These are phyloP conservation scores for Solenopsis fugax DNA, from an alignment of 1,140 invertebrate species.

Conservation along the genomic window DNA sequence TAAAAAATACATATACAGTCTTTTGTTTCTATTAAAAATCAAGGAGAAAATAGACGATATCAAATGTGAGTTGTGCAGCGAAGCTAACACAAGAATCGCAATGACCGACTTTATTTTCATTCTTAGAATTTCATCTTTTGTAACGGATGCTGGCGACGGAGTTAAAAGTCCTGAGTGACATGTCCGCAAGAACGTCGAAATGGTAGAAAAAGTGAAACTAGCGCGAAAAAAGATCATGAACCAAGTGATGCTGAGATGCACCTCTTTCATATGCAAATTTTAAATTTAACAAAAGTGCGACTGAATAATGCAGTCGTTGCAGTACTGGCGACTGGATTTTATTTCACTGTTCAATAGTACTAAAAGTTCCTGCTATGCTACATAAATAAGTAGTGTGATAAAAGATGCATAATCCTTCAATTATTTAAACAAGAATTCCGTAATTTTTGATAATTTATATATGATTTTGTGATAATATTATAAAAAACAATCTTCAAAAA, in stretches of 20 bases:
- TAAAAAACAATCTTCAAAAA: neutral
- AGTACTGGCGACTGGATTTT: constrained; percentile 75
- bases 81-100: neutral
- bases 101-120: neutral
- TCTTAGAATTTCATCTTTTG: constrained; percentile 28
- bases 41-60: neutral
- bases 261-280: constrained; percentile 82
- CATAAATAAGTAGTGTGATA: neutral
- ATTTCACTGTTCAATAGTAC: constrained; percentile 73
- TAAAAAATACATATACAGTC: neutral
- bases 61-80: neutral
- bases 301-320: constrained; percentile 74
- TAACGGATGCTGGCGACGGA: constrained; percentile 17
- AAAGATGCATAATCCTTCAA: neutral
- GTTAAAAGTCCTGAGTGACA: constrained; percentile 45
- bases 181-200: neutral
- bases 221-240: constrained; percentile 76
- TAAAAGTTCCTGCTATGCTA: neutral
- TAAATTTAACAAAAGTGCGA: constrained; percentile 78
- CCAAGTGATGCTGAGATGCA: constrained; percentile 57
- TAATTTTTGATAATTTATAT: neutral
- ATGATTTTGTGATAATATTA: neutral
- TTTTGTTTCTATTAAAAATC: neutral
- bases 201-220: constrained; percentile 5
- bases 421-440: constrained; percentile 3